Evolutionary conservation across 2,797 vertebrate species (phyloP).

Genomic region (Chaetophractus vellerosus): DNA sequence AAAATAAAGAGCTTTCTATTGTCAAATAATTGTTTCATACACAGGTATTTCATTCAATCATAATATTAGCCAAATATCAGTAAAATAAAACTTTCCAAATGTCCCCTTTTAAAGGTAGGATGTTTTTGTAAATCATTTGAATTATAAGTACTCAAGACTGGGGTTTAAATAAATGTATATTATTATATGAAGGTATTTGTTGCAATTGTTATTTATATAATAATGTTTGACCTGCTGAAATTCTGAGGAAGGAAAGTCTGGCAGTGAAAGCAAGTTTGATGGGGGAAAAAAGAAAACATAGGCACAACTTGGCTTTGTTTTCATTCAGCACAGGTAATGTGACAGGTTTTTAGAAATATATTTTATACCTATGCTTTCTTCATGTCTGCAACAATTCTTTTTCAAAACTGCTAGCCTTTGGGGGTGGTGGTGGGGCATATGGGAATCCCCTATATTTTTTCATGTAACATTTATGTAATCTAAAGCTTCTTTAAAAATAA

Average conservation of each 20-base stretch:
- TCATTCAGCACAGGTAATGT: background rate
- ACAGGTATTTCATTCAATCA: conserved; percentile 7
- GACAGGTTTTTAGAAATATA: background rate
- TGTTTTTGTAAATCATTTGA: conserved; percentile 49
- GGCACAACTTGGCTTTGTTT: background rate
- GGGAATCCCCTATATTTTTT: no score
- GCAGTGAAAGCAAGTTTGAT: background rate
- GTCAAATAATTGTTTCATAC: background rate
- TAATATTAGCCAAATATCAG: conserved; percentile 9
- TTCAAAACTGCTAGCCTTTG: conserved; percentile 61
- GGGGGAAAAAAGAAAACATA: background rate
- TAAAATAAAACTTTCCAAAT: conserved; percentile 50
- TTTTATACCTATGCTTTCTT: conserved; percentile 15
- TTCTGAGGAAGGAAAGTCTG: conserved; percentile 57
- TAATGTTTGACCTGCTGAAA: conserved; percentile 37
- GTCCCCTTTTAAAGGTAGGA: conserved; percentile 35
- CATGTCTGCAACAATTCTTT: conserved; percentile 58
- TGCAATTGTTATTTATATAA: conserved; percentile 28
- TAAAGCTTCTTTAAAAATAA: no score
- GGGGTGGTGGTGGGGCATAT: no score
- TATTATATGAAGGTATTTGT: conserved; percentile 37
- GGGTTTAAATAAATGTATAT: conserved; percentile 52
- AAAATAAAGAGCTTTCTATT: background rate
- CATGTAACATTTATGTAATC: no score
- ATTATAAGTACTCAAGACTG: background rate